phyloP scores from a whole-genome alignment of 2,797 vertebrate genomes.

The Champsocephalus esox region DNA sequence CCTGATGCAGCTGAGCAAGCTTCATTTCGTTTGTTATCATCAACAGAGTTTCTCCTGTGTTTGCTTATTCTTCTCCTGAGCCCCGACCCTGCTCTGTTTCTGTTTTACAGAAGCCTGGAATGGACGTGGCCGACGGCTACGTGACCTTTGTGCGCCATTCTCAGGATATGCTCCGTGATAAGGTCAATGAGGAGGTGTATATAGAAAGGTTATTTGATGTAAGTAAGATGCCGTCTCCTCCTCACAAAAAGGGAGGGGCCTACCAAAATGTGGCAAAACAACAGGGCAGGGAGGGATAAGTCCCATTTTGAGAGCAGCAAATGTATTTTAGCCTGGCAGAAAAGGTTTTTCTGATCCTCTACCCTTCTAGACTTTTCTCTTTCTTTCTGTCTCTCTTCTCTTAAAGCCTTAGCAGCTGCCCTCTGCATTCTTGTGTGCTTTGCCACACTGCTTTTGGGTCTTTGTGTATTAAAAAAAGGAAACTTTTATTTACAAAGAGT shows the following conservation, averaged over 20 bases:
- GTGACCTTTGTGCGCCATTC: constrained; percentile 99
- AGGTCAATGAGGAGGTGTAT: constrained; percentile 99
- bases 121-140: constrained; percentile 99
- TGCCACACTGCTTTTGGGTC: constrained; percentile 85
- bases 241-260: constrained; percentile 92
- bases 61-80: constrained; percentile 13
- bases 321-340: constrained; percentile 74
- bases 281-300: constrained; percentile 98
- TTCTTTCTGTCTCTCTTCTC: constrained; percentile 82
- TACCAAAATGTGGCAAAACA: constrained; percentile 99
- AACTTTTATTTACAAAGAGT: constrained; percentile 85
- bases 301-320: constrained; percentile 94
- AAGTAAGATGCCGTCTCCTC: constrained; percentile 99
- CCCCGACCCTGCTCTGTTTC: constrained; percentile 37
- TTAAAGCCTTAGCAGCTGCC: constrained; percentile 87
- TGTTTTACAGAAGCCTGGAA: constrained; percentile 94
- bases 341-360: constrained; percentile 73
- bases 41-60: constrained; percentile 12
- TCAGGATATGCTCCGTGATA: constrained; percentile 99
- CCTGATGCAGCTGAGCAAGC: constrained; percentile 7
- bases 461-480: constrained; percentile 80
- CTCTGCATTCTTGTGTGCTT: constrained; percentile 89
- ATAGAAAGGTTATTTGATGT: constrained; percentile 99
- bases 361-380: constrained; percentile 54
- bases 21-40: constrained; percentile 3